Base-by-base conservation (phyloP, 2,797 vertebrate genomes). In the Acanthis flammea region DNA sequence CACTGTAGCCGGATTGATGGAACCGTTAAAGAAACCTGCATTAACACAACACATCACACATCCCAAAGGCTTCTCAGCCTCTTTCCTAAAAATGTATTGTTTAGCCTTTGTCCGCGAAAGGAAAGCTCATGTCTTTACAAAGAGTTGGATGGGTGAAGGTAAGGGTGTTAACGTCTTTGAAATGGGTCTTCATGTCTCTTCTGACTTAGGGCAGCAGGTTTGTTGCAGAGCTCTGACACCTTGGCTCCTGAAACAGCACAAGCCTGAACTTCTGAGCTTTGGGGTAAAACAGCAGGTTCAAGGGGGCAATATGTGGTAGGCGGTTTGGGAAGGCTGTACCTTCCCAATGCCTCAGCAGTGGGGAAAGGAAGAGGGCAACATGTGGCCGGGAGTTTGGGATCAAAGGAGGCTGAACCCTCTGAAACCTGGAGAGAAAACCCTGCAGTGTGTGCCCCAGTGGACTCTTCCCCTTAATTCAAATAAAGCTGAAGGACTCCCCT, bases 311-410 rank as follows among this genome's bases (percentile, higher is more conserved):
- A 3, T 33, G 24, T 1, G 30, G 28, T 1, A 30, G 48, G 30
- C 0, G 0, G 24, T 1, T 72, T 1, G 1, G 67, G 48, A 62
- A 55, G 19, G 50, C 30, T 17, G 30, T 0, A 21, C 17, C 31
- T 41, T 48, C 51, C 30, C 3, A 9, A 44, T 25, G 10, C 68
- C 68, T 57, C 35, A 41, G 35, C 48, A 41, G 9, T 4, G 35
- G 17, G 50, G 42, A 73, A 30, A 22, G 41, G 7, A 41, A 15
- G 15, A 25, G 30, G 18, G 18, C 48, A 25, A 12, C 5, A 22
- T 3, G 9, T 0, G 0, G 21, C 25, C 0, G 0, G 35, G 42
- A 74, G 42, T 5, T 57, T 0, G 1, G 60, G 35, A 57, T 27
- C 4, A 48, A 21, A 6, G 13, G 35, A 83, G 30, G 30, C 19